Evolutionary conservation across 2,797 vertebrate genomes (phyloP), one percentile per base, ranked within the genome.

Genomic region (Hozukius guyotensis): DNA sequence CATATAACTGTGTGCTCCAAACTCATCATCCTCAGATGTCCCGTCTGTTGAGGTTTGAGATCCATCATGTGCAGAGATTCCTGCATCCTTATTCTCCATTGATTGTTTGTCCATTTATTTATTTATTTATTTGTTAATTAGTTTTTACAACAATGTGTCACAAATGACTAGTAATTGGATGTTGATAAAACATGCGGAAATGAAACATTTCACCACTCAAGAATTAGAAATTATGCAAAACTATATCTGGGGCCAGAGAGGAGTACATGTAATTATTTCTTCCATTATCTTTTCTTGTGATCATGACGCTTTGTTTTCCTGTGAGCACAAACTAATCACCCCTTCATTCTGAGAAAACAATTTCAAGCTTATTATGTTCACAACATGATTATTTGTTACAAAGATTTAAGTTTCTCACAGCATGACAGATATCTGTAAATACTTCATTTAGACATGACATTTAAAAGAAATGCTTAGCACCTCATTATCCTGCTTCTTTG

Each of bases 331-430:
- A 77, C 32, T 63, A 75, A 86, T 84, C 64, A 52, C 20, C 77
- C 25, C 25, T n/a, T 55, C 55, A 70, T 73, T 70, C 66, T 20
- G 74, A 66, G 74, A 65, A 80, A 71, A 81, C 70, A 53, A 53
- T 84, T 77, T 74, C 62, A 57, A 42, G 63, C 83, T 76, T 65
- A 72, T 89, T 57, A 74, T 57, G 64, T 46, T 75, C 60, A 76
- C 59, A 27, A 31, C 60, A 1, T 34, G 27, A 64, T 82, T 61
- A 73, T 66, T 52, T 59, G 36, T 73, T 42, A 13, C 46, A 66
- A 65, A 72, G 31, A 49, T 56, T 46, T 8, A 18, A 2, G 18
- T 75, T 75, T 73, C 20, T 67, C 55, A 29, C 24, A 42, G 68
- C 60, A 55, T 20, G 65, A 16, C 36, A 71, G 49, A 46, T 12